Conservation (phyloP, 2,113 vertebrate genomes). For the Dipodomys ordii region DNA sequence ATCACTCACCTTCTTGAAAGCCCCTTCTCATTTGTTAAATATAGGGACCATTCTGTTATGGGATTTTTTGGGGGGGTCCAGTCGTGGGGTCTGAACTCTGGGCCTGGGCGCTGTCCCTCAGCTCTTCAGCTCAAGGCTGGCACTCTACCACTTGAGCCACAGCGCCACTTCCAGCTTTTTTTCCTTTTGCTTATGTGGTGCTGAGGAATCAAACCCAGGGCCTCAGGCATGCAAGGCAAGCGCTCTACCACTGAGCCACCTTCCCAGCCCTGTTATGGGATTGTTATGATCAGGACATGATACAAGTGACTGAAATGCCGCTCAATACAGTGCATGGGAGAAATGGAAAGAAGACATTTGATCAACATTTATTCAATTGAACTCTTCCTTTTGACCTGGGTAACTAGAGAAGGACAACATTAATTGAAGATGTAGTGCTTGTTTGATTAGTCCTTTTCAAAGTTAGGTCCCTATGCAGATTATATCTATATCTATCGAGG, state of each 20-base stretch:
- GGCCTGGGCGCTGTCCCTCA: too few relatives aligned
- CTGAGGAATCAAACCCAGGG: too few relatives aligned
- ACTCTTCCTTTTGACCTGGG: neutral
- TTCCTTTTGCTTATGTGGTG: too few relatives aligned
- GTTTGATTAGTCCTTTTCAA: constrained; percentile 3
- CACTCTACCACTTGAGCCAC: too few relatives aligned
- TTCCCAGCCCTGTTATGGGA: neutral
- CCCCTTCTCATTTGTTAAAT: neutral
- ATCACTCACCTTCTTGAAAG: neutral
- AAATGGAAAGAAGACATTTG: neutral
- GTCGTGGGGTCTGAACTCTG: too few relatives aligned
- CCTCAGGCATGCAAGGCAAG: too few relatives aligned
- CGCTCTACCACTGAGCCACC: too few relatives aligned
- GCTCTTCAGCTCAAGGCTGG: too few relatives aligned
- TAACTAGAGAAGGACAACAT: neutral
- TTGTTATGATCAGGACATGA: neutral
- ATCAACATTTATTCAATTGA: neutral
- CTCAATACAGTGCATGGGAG: neutral
- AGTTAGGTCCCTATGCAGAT: neutral
- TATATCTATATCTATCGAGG: neutral
- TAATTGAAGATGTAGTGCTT: neutral
- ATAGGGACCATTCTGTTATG: neutral
- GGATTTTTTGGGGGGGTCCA: too few relatives aligned
- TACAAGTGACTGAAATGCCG: too few relatives aligned
- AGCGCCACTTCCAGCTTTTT: too few relatives aligned